Percentiles rank a stretch among this genome's conserved stretches.
Conservation (phyloP, 2,113 vertebrate species). For the Phyllostomus hastatus region DNA sequence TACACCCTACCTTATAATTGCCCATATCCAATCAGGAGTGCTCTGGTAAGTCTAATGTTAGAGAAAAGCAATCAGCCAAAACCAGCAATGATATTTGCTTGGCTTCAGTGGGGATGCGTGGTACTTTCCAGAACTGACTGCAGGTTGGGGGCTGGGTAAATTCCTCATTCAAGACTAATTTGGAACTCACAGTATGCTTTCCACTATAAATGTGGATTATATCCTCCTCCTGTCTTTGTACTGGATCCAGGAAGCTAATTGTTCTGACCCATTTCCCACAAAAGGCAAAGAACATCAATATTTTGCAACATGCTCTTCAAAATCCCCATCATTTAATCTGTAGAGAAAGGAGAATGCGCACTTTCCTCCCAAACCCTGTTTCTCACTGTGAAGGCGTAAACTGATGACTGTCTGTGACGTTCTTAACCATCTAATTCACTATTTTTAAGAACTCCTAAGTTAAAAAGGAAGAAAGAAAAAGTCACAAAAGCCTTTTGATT, state of each 20-base stretch:
- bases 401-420: background rate
- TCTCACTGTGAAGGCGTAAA: background rate
- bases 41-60: background rate
- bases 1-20: constrained; percentile 30
- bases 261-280: constrained; percentile 26
- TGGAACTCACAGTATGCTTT: background rate
- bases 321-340: background rate
- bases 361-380: background rate
- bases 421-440: background rate
- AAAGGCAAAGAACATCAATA: background rate
- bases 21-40: constrained; percentile 42
- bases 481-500: constrained; percentile 5
- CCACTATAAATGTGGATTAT: background rate
- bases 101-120: background rate
- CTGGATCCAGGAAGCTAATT: background rate
- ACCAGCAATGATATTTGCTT: background rate
- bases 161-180: background rate
- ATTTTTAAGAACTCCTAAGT: constrained; percentile 11
- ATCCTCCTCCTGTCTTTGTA: background rate
- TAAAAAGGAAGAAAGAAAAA: constrained; percentile 35
- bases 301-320: constrained; percentile 16
- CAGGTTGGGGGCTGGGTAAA: background rate
- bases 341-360: background rate
- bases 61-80: constrained; percentile 32
- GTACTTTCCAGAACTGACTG: background rate